These are phyloP conservation scores for Opisthocomus hoazin DNA, from an alignment of 2,113 vertebrate genomes.

Conservation along the genomic window DNA sequence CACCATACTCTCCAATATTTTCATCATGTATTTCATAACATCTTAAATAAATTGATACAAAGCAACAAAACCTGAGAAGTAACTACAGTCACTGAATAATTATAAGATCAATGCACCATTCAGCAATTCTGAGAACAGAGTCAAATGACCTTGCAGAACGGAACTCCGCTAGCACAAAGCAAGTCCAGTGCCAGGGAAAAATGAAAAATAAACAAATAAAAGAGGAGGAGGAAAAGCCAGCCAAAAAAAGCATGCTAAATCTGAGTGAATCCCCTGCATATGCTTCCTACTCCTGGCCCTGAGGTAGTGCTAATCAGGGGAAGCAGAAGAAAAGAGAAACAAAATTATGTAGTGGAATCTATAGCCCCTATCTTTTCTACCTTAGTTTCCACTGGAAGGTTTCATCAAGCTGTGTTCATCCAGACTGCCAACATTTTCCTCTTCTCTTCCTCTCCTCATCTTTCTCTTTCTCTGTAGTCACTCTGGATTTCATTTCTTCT, in stretches of 20 bases:
- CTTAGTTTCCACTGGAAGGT: neutral
- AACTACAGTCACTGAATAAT: constrained; percentile 13
- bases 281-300: neutral
- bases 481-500: neutral
- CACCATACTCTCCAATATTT: neutral
- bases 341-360: neutral
- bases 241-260: neutral
- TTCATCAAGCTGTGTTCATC: neutral
- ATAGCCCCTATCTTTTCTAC: neutral
- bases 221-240: neutral
- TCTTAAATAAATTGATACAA: constrained; percentile 19
- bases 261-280: neutral
- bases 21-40: neutral
- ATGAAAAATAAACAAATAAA: neutral
- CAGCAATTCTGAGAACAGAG: neutral
- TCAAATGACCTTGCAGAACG: neutral
- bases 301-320: neutral
- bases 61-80: constrained; percentile 8
- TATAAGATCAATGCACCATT: neutral
- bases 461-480: neutral
- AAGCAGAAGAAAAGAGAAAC: neutral
- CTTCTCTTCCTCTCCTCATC: neutral
- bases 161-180: neutral
- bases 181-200: neutral
- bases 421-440: neutral